Base-by-base conservation (phyloP, 2,113 vertebrate species). In the Brachypteracias leptosomus region DNA sequence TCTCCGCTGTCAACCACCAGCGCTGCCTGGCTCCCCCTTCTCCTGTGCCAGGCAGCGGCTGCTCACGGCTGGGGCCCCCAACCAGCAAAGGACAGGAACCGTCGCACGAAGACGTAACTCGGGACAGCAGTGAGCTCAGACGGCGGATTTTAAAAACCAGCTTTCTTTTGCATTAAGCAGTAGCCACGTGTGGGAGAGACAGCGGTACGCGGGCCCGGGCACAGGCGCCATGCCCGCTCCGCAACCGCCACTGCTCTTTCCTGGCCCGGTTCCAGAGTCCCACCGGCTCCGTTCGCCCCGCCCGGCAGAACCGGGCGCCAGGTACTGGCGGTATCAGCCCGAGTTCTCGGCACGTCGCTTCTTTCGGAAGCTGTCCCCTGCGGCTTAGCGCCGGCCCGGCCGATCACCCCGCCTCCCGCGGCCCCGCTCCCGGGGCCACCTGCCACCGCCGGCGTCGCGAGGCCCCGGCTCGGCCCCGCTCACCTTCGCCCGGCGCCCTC, bases 11-110 rank as follows among this genome's bases (percentile, higher is more conserved):
- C 18, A 26, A 22, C 2, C n/a, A 4, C 25, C 3, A 25, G 26
- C 0, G 26, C 49, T 21, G 40, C 2, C 57, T 5, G 28, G 12
- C 57, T 35, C 28, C 9, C 33, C 19, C 20, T 10, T 5, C 46
- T 4, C 58, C 57, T 33, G 29, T 22, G 36, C 13, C 33, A 17
- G 38, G 26, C 49, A 17, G 62, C 52, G 6, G n/a, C n/a, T n/a
- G n/a, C n/a, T n/a, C n/a, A n/a, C n/a, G n/a, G n/a, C n/a, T n/a
- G n/a, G n/a, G 16, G 33, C 24, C n/a, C 44, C 20, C 68, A 19
- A 1, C 46, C 67, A 21, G 16, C 5, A 3, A 8, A 0, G 28
- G 42, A 17, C 49, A 75, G 62, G 46, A 61, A 35, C 0, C 22
- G 36, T 2, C 11, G 2, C 8, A 13, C 31, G 4, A 10, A 8